Evolutionary conservation across 2,113 vertebrate species (phyloP), one percentile per base, ranked within the genome.

Genomic region (Salvelinus alpinus): DNA sequence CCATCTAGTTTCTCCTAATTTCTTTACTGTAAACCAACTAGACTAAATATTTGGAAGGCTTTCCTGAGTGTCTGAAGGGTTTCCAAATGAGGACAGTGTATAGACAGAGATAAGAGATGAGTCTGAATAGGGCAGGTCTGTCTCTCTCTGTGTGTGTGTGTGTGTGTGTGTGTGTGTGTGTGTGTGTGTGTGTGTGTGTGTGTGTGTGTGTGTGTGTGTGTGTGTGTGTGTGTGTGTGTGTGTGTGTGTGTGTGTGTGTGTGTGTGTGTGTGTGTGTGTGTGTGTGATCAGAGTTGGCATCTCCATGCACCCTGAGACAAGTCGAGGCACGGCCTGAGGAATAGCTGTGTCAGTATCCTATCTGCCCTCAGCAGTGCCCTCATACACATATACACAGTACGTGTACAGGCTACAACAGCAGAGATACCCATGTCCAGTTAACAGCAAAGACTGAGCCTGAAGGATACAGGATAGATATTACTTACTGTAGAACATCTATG

Each of bases 251-350:
- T 31, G 29, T 31, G 29, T 31, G 29, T 5, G 29, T 4, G 29
- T 70, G 31, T 29, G 59, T 60, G 5, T 22, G 59, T 67, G 64
- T 44, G 31, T 38, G 7, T 38, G 34, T 65, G 71, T 71, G 65
- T 75, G 82, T 67, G 16, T 44, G 44, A 70, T 77, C 29, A 71
- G 24, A 11, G 24, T 57, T 44, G 64, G 18, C 71, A 82, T 85
- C 72, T 84, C 72, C n/a, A 20, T 64, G 27, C 47, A 78, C 22
- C 51, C 62, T 69, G 16, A 80, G 72, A 79, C 78, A 84, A 77
- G 76, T 74, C 80, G 68, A 73, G 80, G 73, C 73, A 80, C 66
- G 68, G 5, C 57, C 38, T 64, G 8, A 69, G 44, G 31, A 60
- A 76, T n/a, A 70, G 25, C 75, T 78, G 14, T 69, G 74, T 44